Conservation (phyloP, 2,888 invertebrate genomes). For the Melinaea marsaeus region DNA sequence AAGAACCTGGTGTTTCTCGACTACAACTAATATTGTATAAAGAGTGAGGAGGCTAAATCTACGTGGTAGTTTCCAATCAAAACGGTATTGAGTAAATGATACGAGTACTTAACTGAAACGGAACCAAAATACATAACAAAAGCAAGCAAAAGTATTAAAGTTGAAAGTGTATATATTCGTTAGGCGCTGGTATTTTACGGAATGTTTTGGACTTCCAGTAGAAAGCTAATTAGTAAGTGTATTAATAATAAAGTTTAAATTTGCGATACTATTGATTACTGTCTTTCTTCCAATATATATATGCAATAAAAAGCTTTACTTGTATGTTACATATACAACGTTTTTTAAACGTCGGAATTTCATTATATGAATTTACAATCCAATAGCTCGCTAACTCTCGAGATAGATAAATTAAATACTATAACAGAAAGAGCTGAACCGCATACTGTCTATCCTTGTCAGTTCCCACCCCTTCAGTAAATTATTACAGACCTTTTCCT, state of each 20-base stretch:
- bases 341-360: not conserved
- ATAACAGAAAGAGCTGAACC: conserved; percentile 24
- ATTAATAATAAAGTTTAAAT: no score
- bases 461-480: conserved; percentile 7
- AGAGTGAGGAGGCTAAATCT: no score
- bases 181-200: not conserved
- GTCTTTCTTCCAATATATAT: no score
- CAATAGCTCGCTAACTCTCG: conserved; percentile 19
- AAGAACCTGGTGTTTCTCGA: no score
- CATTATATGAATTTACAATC: conserved; percentile 21
- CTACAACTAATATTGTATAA: no score
- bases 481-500: no score
- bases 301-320: not conserved
- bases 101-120: not conserved
- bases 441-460: conserved; percentile 28
- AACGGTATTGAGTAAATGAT: not conserved
- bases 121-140: not conserved
- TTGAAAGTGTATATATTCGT: no score
- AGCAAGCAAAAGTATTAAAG: no score
- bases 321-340: not conserved
- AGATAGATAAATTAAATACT: conserved; percentile 34
- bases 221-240: no score
- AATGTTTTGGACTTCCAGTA: no score
- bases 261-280: no score
- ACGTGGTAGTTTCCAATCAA: not conserved